These are phyloP conservation scores for Diloba caeruleocephala DNA, from an alignment of 2,888 invertebrate species.

Conservation along the genomic window DNA sequence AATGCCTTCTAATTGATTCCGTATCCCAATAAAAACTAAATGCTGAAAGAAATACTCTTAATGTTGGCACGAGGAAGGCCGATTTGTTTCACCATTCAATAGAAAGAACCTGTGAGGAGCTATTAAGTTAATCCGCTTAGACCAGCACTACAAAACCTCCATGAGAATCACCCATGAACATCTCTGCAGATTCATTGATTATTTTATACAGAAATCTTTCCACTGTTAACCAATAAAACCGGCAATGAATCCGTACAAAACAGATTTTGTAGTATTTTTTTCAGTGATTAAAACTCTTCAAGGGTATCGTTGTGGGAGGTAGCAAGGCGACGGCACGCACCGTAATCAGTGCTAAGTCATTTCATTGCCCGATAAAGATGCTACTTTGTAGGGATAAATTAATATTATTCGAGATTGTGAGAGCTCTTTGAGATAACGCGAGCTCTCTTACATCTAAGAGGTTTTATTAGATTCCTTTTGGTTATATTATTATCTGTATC, in stretches of 20 bases:
- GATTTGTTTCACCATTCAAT: constrained; percentile 80
- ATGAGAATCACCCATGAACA: accelerated
- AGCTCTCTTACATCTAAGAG: constrained; percentile 31
- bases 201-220: accelerated
- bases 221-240: not conserved
- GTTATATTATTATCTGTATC: constrained; percentile 27
- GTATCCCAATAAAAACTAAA: constrained; percentile 55
- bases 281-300: constrained; percentile 37
- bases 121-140: constrained; percentile 77
- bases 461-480: constrained; percentile 41
- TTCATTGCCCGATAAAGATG: constrained; percentile 71
- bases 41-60: constrained; percentile 60
- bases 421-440: constrained; percentile 49
- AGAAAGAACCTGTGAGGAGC: constrained; percentile 77
- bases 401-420: constrained; percentile 69
- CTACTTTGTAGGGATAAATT: constrained; percentile 72
- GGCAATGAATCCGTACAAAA: constrained; percentile 1
- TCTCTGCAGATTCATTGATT: constrained; percentile 12
- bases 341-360: constrained; percentile 79
- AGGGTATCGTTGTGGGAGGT: constrained; percentile 27
- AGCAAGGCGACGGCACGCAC: constrained; percentile 58
- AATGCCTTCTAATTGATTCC: constrained; percentile 59
- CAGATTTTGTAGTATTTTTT: not conserved
- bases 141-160: constrained; percentile 21
- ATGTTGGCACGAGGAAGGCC: constrained; percentile 62